phyloP scores from a whole-genome alignment of 2,888 invertebrate species.

The Troilus luridus region DNA sequence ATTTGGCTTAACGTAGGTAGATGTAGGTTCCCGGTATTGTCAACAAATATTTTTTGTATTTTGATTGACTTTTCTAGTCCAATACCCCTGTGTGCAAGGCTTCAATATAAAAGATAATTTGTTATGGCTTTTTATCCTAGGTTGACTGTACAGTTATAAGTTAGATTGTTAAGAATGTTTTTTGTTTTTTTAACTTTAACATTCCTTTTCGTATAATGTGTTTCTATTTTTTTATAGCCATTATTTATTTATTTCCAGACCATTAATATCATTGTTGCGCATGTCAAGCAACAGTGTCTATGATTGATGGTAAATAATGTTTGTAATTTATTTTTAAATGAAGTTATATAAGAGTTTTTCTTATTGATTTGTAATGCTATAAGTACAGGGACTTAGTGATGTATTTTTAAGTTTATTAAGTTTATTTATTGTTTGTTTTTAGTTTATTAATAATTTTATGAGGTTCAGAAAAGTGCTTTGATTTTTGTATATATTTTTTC shows the following conservation, averaged over 20 bases:
- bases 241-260: conserved; percentile 55
- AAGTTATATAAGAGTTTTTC: not conserved
- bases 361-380: conserved; percentile 40
- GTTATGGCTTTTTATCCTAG: not conserved
- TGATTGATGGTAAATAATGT: conserved; percentile 52
- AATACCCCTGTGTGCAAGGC: not conserved
- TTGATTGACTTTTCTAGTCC: too few relatives aligned
- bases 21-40: too few relatives aligned
- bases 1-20: too few relatives aligned
- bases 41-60: too few relatives aligned
- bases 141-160: not conserved
- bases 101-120: not conserved
- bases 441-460: not conserved
- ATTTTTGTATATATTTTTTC: not conserved
- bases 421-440: conserved; percentile 29
- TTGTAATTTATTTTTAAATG: not conserved
- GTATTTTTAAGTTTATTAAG: conserved; percentile 39
- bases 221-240: conserved; percentile 26
- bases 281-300: conserved; percentile 58
- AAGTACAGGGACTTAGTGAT: conserved; percentile 59
- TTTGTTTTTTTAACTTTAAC: not conserved
- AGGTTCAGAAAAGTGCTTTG: not conserved
- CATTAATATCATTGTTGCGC: conserved; percentile 60
- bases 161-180: not conserved
- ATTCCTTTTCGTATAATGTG: not conserved